Percentiles rank a stretch among this genome's conserved stretches.
phyloP scores from a whole-genome alignment of 2,888 invertebrate species.

The Adineta ricciae region DNA sequence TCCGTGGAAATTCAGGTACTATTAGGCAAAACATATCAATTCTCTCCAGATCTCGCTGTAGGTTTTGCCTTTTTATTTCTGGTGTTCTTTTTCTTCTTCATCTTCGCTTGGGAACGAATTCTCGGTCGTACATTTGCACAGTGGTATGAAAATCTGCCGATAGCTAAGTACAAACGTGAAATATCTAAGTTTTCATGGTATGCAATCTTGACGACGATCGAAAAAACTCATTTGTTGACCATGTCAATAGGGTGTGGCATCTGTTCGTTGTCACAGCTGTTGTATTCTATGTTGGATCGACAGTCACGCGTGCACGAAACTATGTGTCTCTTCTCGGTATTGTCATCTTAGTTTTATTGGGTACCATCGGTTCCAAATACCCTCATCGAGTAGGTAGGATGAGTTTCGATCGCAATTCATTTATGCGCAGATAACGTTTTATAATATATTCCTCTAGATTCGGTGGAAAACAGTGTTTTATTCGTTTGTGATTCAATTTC shows the following conservation, averaged over 20 bases:
- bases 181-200: background rate
- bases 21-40: background rate
- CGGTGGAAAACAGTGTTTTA: conserved; percentile 13
- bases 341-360: background rate
- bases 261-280: background rate
- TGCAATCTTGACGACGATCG: background rate
- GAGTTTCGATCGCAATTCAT: too few relatives aligned
- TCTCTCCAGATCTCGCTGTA: too few relatives aligned
- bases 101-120: background rate
- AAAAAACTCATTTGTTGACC: background rate
- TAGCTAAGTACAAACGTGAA: background rate
- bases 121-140: background rate
- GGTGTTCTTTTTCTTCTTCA: background rate
- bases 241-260: background rate
- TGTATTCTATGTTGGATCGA: background rate
- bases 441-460: background rate
- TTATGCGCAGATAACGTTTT: too few relatives aligned
- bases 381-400: conserved; percentile 16
- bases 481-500: conserved; percentile 6
- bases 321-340: background rate
- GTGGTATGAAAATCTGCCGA: background rate
- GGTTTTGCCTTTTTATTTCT: background rate
- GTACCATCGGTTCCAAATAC: background rate
- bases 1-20: background rate
- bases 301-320: background rate